Evolutionary conservation across 2,888 invertebrate genomes (phyloP).

Genomic region (Thera britannica): DNA sequence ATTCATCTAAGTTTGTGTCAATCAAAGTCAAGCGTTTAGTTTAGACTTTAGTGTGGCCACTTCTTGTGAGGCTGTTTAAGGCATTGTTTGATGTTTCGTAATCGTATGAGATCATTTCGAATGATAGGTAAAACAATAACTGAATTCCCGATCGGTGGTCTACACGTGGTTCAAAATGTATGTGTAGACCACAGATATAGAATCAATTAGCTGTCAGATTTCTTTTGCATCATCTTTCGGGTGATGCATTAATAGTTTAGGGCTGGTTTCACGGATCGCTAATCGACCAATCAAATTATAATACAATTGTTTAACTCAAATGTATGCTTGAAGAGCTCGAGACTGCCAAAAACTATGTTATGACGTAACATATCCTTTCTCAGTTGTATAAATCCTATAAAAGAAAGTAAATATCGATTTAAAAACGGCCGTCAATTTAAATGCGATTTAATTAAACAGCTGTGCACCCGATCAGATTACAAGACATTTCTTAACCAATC

Average conservation of each 20-base stretch:
- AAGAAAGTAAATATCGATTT: background rate
- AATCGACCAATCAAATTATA: too few species aligned
- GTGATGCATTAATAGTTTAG: too few species aligned
- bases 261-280: too few species aligned
- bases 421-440: background rate
- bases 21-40: conserved; percentile 29
- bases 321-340: too few species aligned
- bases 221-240: too few species aligned
- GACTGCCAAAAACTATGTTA: too few species aligned
- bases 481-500: conserved; percentile 5
- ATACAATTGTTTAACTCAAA: too few species aligned
- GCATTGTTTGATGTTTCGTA: conserved; percentile 33
- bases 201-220: too few species aligned
- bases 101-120: conserved; percentile 27
- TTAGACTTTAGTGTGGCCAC: conserved; percentile 27
- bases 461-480: conserved; percentile 11
- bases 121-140: conserved; percentile 7
- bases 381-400: background rate
- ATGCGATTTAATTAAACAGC: conserved; percentile 3
- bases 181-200: too few species aligned
- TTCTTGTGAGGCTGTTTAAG: conserved; percentile 30
- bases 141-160: conserved; percentile 8
- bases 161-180: background rate
- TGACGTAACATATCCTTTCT: too few species aligned
- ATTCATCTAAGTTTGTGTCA: conserved; percentile 46